Evolutionary conservation across 2,888 invertebrate genomes (phyloP).

Genomic region (Sicus ferrugineus): DNA sequence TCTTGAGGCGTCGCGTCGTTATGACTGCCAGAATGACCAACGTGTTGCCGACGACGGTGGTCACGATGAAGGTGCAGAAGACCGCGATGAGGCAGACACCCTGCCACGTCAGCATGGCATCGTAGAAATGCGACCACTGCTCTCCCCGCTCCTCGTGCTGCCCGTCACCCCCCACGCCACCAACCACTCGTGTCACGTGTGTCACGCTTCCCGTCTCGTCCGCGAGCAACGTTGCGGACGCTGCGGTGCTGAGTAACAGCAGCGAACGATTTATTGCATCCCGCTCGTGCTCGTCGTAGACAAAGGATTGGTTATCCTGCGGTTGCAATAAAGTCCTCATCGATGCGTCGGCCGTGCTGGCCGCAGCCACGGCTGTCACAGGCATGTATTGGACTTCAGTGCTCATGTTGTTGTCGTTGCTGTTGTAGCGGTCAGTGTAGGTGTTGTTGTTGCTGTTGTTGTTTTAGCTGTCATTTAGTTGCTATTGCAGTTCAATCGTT

Average conservation of each 20-base stretch:
- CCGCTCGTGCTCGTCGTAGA: slow-evolving; percentile 33
- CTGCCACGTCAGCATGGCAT: slow-evolving; percentile 59
- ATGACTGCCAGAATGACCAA: slow-evolving; percentile 89
- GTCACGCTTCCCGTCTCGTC: slow-evolving; percentile 39
- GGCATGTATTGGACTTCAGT: not conserved
- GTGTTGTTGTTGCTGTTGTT: not conserved
- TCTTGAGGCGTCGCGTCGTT: slow-evolving; percentile 84
- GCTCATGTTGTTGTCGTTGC: slow-evolving; percentile 5
- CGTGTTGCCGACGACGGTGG: slow-evolving; percentile 85
- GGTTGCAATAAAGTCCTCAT: slow-evolving; percentile 10
- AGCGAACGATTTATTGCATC: slow-evolving; percentile 38
- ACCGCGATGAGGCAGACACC: slow-evolving; percentile 72
- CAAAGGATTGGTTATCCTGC: slow-evolving; percentile 23
- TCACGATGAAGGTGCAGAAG: slow-evolving; percentile 73
- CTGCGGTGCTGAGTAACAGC: slow-evolving; percentile 28
- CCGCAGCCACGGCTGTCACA: slow-evolving; percentile 19
- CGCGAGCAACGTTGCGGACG: slow-evolving; percentile 12
- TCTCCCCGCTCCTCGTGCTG: slow-evolving; percentile 45
- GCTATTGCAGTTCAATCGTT: slow-evolving; percentile 10
- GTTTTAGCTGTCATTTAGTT: slow-evolving; percentile 4
- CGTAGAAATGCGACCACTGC: slow-evolving; percentile 58
- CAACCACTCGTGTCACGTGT: not conserved
- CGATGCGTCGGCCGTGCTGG: slow-evolving; percentile 19
- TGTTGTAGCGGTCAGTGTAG: slow-evolving; percentile 30
- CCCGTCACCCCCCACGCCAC: not conserved